phyloP scores from a whole-genome alignment of 2,888 invertebrate genomes.

The Chymomyza caudatula region DNA sequence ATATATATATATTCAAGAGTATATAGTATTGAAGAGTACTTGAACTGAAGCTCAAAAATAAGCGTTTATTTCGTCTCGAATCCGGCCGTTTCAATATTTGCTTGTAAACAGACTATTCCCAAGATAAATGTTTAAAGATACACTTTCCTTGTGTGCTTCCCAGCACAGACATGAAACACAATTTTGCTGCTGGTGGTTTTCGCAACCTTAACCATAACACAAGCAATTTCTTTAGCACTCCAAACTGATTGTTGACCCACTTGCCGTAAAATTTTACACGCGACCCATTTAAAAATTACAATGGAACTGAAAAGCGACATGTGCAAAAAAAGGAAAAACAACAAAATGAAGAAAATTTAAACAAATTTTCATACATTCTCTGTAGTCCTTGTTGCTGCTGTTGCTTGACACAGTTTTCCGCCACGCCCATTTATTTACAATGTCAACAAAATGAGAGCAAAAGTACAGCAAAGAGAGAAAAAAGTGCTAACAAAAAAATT shows the following conservation, averaged over 20 bases:
- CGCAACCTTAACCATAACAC: not conserved
- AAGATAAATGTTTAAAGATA: not conserved
- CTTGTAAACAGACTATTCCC: not conserved
- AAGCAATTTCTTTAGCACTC: not conserved
- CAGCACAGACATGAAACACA: too few relatives aligned
- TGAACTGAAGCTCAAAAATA: too few relatives aligned
- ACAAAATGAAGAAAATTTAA: not conserved
- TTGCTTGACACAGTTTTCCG: slow-evolving; percentile 66
- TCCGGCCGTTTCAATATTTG: too few relatives aligned
- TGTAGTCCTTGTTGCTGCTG: slow-evolving; percentile 49
- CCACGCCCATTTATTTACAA: slow-evolving; percentile 69
- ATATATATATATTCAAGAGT: too few relatives aligned
- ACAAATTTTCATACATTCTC: slow-evolving; percentile 66
- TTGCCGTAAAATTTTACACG: not conserved
- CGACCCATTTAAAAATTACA: not conserved
- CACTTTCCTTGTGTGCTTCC: not conserved
- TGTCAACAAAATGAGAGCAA: slow-evolving; percentile 46
- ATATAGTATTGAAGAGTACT: too few relatives aligned
- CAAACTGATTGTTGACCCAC: not conserved
- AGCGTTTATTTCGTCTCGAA: too few relatives aligned
- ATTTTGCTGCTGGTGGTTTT: not conserved
- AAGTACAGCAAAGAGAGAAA: slow-evolving; percentile 2
- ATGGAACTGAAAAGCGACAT: not conserved
- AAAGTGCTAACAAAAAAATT: slow-evolving; percentile 4
- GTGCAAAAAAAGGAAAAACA: not conserved